phyloP scores from a whole-genome alignment of 1,140 invertebrate species.

The Pogonognathellus flavescens region DNA sequence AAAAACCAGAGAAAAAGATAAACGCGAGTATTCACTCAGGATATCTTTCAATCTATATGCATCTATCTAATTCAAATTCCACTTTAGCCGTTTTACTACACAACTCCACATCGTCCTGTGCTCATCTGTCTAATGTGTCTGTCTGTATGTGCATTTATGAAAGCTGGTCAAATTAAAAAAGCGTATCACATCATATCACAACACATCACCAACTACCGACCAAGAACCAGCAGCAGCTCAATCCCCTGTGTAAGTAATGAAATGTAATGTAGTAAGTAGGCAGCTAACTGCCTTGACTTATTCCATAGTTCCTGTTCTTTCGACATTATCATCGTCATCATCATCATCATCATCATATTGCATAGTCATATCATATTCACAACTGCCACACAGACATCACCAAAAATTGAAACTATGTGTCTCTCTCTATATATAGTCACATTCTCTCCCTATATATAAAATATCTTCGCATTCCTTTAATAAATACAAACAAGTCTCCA shows the following conservation, averaged over 20 bases:
- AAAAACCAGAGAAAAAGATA: slow-evolving; percentile 17
- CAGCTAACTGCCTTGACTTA: slow-evolving; percentile 22
- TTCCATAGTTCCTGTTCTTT: slow-evolving; percentile 44
- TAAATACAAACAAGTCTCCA: too few species aligned
- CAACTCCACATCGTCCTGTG: not conserved
- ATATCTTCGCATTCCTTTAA: too few species aligned
- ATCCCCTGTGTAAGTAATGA: not conserved
- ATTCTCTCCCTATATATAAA: too few species aligned
- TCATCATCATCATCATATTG: not conserved
- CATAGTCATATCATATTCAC: not conserved
- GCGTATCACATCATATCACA: slow-evolving; percentile 11
- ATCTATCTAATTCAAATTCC: not conserved
- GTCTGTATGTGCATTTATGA: slow-evolving; percentile 23
- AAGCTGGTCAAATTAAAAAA: slow-evolving; percentile 14
- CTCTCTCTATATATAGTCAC: too few species aligned
- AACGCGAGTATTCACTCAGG: slow-evolving; percentile 24
- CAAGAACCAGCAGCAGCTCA: not conserved
- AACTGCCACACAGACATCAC: not conserved
- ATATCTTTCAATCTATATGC: slow-evolving; percentile 15
- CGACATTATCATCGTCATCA: slow-evolving; percentile 4
- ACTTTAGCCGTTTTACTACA: not conserved
- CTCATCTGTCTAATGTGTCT: not conserved
- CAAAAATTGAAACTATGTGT: not conserved
- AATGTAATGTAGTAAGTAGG: not conserved
- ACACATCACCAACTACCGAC: not conserved